Percentiles rank a stretch among this genome's conserved stretches.
Conservation (phyloP, 1,140 invertebrate genomes). For the Mamestra configurata region DNA sequence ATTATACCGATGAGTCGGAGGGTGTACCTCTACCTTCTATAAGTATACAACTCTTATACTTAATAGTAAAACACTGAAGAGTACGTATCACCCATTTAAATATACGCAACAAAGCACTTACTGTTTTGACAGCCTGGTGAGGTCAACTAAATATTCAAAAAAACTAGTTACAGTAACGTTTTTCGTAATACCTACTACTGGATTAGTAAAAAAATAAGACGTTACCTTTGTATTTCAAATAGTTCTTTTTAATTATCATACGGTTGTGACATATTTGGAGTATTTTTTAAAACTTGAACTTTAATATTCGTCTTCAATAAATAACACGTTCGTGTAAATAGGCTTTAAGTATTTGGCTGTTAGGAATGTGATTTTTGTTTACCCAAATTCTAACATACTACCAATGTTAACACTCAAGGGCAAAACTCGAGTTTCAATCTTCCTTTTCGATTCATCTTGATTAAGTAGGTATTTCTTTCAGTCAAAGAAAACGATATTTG, state of each 20-base stretch:
- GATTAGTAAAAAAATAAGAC: background rate
- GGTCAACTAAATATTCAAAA: slow-evolving; percentile 3
- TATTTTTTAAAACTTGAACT: slow-evolving; percentile 15
- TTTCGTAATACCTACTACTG: background rate
- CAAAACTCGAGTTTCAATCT: background rate
- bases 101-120: slow-evolving; percentile 7
- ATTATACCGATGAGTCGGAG: background rate
- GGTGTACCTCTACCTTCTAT: no score
- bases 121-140: background rate
- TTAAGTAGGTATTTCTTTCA: no score
- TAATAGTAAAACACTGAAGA: background rate
- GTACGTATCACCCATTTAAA: background rate
- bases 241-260: slow-evolving; percentile 8
- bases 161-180: background rate
- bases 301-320: background rate
- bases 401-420: background rate
- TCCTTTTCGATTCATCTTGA: no score
- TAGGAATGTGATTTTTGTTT: slow-evolving; percentile 13
- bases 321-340: slow-evolving; percentile 11
- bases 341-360: background rate
- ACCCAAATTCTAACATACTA: background rate
- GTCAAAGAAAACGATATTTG: no score
- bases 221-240: background rate
- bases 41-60: background rate
- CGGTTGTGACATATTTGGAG: slow-evolving; percentile 20